A percentile compares a stretch with the other conserved stretches of the same genome.
phyloP scores from a whole-genome alignment of 2,113 vertebrate genomes.

The Myiozetetes cayanensis region DNA sequence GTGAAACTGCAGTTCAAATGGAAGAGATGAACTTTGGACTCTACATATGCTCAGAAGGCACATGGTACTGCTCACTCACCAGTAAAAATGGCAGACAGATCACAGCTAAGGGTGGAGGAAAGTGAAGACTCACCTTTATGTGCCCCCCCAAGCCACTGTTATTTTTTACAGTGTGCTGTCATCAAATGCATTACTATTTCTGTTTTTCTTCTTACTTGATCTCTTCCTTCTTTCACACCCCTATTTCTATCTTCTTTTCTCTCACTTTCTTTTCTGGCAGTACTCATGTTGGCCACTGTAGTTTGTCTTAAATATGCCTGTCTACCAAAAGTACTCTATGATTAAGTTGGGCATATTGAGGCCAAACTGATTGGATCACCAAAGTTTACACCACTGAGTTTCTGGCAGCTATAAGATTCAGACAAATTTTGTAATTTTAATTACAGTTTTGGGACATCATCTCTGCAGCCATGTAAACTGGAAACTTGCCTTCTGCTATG shows the following conservation, averaged over 20 bases:
- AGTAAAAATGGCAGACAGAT: background rate
- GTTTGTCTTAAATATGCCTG: background rate
- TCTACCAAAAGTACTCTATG: background rate
- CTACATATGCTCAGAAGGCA: background rate
- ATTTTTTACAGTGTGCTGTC: background rate
- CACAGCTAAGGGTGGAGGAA: background rate
- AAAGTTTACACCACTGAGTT: background rate
- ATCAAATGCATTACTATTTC: background rate
- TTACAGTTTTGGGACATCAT: background rate
- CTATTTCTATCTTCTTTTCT: background rate
- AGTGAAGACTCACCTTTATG: background rate
- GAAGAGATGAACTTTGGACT: background rate
- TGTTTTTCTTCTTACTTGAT: background rate
- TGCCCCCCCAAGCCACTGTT: background rate
- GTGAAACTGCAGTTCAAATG: background rate
- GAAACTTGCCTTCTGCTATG: background rate
- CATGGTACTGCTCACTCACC: accelerated
- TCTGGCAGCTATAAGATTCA: background rate
- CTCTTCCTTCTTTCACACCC: background rate
- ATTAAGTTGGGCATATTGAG: background rate
- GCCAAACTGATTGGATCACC: background rate
- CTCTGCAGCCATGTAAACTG: background rate
- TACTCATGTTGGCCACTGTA: background rate
- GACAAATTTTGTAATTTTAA: background rate
- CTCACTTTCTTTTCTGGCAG: background rate